Evolutionary conservation across 2,888 invertebrate genomes (phyloP), one percentile per base, ranked within the genome.

Genomic region (Rhagium mordax): DNA sequence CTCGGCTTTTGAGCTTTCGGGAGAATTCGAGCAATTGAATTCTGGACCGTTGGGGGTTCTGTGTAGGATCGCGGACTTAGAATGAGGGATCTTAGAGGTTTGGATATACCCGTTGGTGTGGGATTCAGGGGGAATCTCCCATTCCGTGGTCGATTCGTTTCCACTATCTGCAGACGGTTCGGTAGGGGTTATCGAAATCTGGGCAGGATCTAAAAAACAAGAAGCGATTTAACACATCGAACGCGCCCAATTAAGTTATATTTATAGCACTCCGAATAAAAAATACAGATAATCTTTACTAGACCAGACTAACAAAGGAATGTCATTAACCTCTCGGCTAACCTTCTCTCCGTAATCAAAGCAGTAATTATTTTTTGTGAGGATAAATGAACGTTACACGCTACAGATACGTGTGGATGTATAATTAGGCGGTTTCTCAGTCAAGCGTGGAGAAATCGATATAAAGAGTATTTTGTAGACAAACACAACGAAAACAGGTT

Each of bases 1-100:
- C 3, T 24, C 15, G 15, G 20, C 10, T 16, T 7, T 53, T 29
- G 27, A 33, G 55, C 57, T 16, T 15, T 41, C n/a, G 24, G 27
- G 15, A 4, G 67, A 20, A 18, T 57, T 53, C 20, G 21, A n/a
- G 24, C 16, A 13, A 13, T 70, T 76, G 49, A 77, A 78, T 49
- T 47, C 71, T 5, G 72, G 51, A n/a, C 72, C 70, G 67, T 77
- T 78, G 61, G 72, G 70, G 10, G 71, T 67, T 64, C 18, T 67
- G 51, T 71, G 60, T 68, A 79, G 69, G 47, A 74, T 72, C 21
- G 79, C 76, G 57, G 83, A 82, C 53, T 81, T 78, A 5, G 83
- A 82, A 72, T 81, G 80, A 59, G 83, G 76, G 57, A 83, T 75
- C 71, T 71, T 71, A 20, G 78, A 71, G 20, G 72, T 49, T 62